Evolutionary conservation across 2,888 invertebrate genomes (phyloP), one percentile per base, ranked within the genome.

Genomic region (Drosophila vallismaia): DNA sequence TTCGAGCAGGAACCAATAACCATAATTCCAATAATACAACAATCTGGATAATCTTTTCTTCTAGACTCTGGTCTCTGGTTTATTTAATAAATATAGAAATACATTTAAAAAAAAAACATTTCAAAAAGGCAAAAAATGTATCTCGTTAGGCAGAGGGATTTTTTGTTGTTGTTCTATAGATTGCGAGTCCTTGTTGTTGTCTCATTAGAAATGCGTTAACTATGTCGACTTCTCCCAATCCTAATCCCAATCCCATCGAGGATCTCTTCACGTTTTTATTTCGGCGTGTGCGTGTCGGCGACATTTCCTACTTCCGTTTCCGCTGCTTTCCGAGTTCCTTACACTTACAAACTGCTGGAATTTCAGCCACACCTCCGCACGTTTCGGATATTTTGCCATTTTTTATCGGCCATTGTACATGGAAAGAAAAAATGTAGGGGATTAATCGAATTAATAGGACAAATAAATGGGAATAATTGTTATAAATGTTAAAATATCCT

Each of bases 131-230:
- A 12, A 12, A 48, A 48, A 12, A 29, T 49, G 19, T 33, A 31
- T 26, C 31, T 48, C 12, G 14, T 28, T 42, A 26, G 9, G 6
- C 31, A 4, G 9, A 31, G 33, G n/a, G n/a, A n/a, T n/a, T n/a
- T 36, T 9, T 12, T n/a, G n/a, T n/a, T n/a, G n/a, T n/a, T n/a
- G n/a, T n/a, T n/a, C n/a, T n/a, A n/a, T n/a, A n/a, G n/a, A n/a
- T n/a, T n/a, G n/a, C n/a, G n/a, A 19, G 19, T 19, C 19, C 19
- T 6, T 36, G 36, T 36, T 12, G 6, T 36, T 36, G 36, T 12
- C 80, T 83, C 76, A 72, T 83, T 86, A 75, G 76, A 78, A 81
- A 85, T 85, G 49, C 79, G 79, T 81, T 75, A 84, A 73, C 77
- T 71, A 59, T 72, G 62, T 31, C 64, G 31, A 10, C 44, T 19